Conservation (phyloP, 1,140 invertebrate genomes). For the Psix sp. region DNA sequence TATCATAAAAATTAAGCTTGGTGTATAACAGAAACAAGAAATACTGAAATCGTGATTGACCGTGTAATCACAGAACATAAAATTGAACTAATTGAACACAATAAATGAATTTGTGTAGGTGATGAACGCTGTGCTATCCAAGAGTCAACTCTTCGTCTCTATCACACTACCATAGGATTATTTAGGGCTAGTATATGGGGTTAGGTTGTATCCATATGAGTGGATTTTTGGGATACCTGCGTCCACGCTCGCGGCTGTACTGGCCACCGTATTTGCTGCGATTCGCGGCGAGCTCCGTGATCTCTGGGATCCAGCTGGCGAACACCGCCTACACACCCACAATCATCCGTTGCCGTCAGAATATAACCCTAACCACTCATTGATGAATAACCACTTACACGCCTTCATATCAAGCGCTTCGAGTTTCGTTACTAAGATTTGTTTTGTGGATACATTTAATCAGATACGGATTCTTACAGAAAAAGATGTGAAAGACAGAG, state of each 20-base stretch:
- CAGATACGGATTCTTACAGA: slow-evolving; percentile 37
- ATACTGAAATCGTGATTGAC: background rate
- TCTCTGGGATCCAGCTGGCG: slow-evolving; percentile 99
- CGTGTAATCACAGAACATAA: too few relatives aligned
- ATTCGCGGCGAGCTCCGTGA: slow-evolving; percentile 98
- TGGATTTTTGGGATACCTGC: slow-evolving; percentile 87
- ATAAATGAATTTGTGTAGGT: slow-evolving; percentile 40
- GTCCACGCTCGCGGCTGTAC: slow-evolving; percentile 97
- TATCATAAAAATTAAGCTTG: too few relatives aligned
- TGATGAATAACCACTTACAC: slow-evolving; percentile 54
- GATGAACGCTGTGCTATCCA: slow-evolving; percentile 65
- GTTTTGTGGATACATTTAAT: slow-evolving; percentile 42
- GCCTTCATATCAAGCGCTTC: slow-evolving; percentile 50
- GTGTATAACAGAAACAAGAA: background rate
- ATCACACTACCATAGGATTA: slow-evolving; percentile 64
- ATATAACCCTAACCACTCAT: slow-evolving; percentile 66
- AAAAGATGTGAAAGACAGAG: slow-evolving; percentile 36
- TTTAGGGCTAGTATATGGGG: slow-evolving; percentile 56
- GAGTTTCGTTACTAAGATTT: slow-evolving; percentile 41
- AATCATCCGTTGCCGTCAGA: slow-evolving; percentile 76
- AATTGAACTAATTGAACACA: background rate
- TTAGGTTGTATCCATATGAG: slow-evolving; percentile 67
- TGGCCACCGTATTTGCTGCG: slow-evolving; percentile 98
- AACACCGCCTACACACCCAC: slow-evolving; percentile 93
- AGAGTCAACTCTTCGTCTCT: slow-evolving; percentile 65